Conservation (phyloP, 2,888 invertebrate genomes). For the Himalopsyche kuldschensis region DNA sequence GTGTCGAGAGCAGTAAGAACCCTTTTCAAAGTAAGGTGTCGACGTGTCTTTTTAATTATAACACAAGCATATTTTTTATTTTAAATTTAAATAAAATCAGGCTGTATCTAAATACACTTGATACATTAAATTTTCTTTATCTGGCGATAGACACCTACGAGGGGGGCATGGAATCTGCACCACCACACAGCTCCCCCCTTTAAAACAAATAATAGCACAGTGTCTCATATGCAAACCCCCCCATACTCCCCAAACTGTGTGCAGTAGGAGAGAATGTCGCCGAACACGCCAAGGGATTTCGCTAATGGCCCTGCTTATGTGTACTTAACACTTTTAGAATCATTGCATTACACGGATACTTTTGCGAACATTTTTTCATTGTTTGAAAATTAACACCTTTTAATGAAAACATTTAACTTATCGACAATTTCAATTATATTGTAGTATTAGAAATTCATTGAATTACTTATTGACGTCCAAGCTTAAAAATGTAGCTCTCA, state of each 20-base stretch:
- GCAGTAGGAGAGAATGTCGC: neutral
- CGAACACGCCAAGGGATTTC: neutral
- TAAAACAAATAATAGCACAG: neutral
- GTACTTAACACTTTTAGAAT: neutral
- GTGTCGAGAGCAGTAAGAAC: no score
- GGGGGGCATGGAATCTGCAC: neutral
- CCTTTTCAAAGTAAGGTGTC: no score
- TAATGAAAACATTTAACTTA: no score
- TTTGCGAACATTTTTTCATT: no score
- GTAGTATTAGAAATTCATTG: no score
- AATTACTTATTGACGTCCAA: no score
- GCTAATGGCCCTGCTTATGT: neutral
- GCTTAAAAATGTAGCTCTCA: no score
- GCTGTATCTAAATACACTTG: neutral
- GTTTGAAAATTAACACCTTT: no score
- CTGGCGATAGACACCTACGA: conserved; percentile 1
- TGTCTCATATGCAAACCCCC: neutral
- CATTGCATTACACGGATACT: neutral
- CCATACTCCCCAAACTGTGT: neutral
- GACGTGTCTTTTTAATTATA: no score
- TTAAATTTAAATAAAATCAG: neutral
- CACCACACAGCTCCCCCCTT: neutral
- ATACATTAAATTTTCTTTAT: conserved; percentile 9
- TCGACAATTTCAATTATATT: no score
- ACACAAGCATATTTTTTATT: no score